Base-by-base conservation (phyloP, 2,113 vertebrate genomes). In the Marmota monax region DNA sequence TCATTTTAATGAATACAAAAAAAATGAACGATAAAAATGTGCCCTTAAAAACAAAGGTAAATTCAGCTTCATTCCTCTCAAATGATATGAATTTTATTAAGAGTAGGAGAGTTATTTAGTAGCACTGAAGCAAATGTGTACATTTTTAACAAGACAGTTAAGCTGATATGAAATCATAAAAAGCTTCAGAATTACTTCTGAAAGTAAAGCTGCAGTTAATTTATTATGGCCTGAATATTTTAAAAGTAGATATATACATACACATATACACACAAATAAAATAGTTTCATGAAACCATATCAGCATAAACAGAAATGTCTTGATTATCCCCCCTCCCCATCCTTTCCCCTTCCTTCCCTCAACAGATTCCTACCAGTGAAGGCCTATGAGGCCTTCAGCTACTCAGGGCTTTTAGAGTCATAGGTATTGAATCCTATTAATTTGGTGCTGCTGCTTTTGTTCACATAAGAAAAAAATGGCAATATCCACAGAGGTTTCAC, bases 161-260 rank as follows among this genome's bases (percentile, higher is more conserved):
- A 78, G n/a, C 58, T 95, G 58, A 18, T 73, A 80, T 45, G 32
- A 72, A 84, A 85, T 34, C 79, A 78, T 65, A 1, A 51, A 63
- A 96, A 83, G 42, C 74, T 97, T 96, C 92, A 93, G 39, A 97
- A 95, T 96, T 84, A 92, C 32, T n/a, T 61, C 79, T 72, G 32
- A 93, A 97, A 95, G 69, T 74, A 96, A 95, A 85, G 9, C 27
- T 53, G 12, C 22, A 63, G 16, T 94, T 95, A 63, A 11, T 94
- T 95, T 88, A 89, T 87, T 87, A 67, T 51, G n/a, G 42, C 12
- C 34, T 78, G 2, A 88, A 77, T 5, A 90, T 48, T 94, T 87
- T 83, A 96, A 97, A 92, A 48, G 53, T 53, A 90, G 27, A 88
- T 65, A 80, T 22, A 92, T 20, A 90, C 29, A 94, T 16, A 92